Evolutionary conservation across 2,797 vertebrate genomes (phyloP), one percentile per base, ranked within the genome.

Genomic region (Furcifer pardalis): DNA sequence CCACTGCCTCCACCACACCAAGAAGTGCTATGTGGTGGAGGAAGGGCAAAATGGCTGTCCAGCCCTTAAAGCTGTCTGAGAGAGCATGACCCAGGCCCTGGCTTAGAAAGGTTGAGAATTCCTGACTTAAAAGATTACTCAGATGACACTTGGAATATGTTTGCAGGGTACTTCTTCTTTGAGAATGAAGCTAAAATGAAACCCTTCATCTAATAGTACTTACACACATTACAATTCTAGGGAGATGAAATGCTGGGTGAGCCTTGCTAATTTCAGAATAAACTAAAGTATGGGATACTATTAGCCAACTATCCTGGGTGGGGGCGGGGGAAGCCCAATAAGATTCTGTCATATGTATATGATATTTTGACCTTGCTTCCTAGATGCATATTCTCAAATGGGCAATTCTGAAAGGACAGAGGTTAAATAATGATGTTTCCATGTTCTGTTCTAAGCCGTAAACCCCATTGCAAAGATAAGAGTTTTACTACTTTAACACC

Each of bases 191-290:
- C 81, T 21, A 30, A 62, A 88, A 89, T 78, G 77, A 68, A 87
- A 78, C 12, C 32, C 7, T 62, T 82, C 49, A 80, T 46, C 79
- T 90, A 84, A 79, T 46, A 79, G 65, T 82, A 8, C 19, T 1
- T 35, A 9, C 69, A 68, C 68, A 32, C 0, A 66, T 30, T n/a
- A 25, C 32, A 84, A 27, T 21, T 63, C 35, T 84, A 44, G n/a
- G 80, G 81, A 87, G 82, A 59, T 60, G 30, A 25, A 75, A 65
- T 89, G 71, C 30, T 90, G 86, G 27, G 87, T 92, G 84, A 93
- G 73, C 27, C 19, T 66, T 76, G 79, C 21, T 90, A 89, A 91
- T 90, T 92, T 89, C 84, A 68, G 66, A 90, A 25, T 30, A 23
- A 88, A 84, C 72, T 84, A 25, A 87, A 81, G 83, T 84, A 46